These are phyloP conservation scores for Oriolus oriolus DNA, from an alignment of 2,113 vertebrate genomes.

Conservation along the genomic window DNA sequence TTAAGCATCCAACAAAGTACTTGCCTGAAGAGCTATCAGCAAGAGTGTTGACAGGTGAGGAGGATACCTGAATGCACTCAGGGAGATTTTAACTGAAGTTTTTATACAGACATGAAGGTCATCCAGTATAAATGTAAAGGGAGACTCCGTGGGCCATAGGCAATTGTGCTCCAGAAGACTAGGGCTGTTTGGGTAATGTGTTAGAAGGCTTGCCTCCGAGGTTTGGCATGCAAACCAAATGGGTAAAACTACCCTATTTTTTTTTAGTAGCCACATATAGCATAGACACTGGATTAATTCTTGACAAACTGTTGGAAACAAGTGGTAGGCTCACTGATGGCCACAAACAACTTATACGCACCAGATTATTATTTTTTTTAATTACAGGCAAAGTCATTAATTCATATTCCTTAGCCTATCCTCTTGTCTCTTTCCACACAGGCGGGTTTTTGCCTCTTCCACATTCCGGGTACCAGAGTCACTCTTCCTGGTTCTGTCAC, in stretches of 20 bases:
- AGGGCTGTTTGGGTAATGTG: not conserved
- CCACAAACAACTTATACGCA: not conserved
- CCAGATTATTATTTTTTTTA: not conserved
- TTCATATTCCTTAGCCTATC: not conserved
- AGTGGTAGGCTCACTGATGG: not conserved
- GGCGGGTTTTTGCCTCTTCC: not conserved
- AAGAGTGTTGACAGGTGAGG: not conserved
- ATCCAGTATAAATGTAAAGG: not conserved
- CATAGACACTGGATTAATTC: not conserved
- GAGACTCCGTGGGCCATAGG: not conserved
- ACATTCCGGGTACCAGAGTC: not conserved
- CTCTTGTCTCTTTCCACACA: not conserved
- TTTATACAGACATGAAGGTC: not conserved
- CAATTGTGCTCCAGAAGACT: not conserved
- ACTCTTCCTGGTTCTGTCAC: not conserved
- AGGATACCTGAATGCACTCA: not conserved
- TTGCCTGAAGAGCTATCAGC: not conserved
- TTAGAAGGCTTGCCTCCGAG: not conserved
- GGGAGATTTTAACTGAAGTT: not conserved
- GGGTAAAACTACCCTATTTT: not conserved
- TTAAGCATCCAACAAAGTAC: not conserved
- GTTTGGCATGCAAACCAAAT: not conserved
- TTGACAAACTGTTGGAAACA: not conserved
- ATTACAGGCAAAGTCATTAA: not conserved
- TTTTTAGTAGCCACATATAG: not conserved